Base-by-base conservation (phyloP, 1,140 invertebrate species). In the Heliconius melpomene region DNA sequence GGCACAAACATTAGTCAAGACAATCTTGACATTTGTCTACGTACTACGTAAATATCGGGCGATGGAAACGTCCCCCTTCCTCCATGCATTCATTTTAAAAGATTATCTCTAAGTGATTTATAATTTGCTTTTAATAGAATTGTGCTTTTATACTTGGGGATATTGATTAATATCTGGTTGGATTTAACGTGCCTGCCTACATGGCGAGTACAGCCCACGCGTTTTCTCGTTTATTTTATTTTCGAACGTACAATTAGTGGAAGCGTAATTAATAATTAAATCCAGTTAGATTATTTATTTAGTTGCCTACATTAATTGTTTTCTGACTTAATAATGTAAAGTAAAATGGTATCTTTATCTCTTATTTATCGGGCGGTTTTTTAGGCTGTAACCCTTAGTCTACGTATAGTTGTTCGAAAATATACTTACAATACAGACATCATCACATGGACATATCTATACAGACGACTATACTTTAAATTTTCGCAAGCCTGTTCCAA, bases 1-100 rank as follows among this genome's bases (percentile, higher is more conserved):
- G 71, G 66, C 74, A 77, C 75, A 80, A 50, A 81, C 80, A 75
- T 78, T 77, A 81, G 72, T 75, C 79, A 81, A 81, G 71, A 73
- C 73, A 77, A 72, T 60, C 46, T 76, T 72, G 79, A 76, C 74
- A 77, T 75, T 76, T 73, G 71, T 78, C 77, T 73, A 54, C 60
- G 57, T 73, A 52, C 77, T 74, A 46, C 18, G 77, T 77, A 77
- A 77, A 77, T 77, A 77, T 77, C 75, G 75, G 52, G 66, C 60
- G 75, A 77, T 77, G 60, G 75, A 72, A 77, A 77, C 66, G 40
- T 77, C 66, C 66, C 54, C 75, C 40, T 40, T 72, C 60, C 66
- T 77, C 75, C 40, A 71, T 40, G 66, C 75, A 77, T 77, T 77
- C 26, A 77, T 77, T 71, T 46, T 71, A 50, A 70, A 52, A 75